phyloP scores from a whole-genome alignment of 2,888 invertebrate genomes.

The Aethes cnicana region DNA sequence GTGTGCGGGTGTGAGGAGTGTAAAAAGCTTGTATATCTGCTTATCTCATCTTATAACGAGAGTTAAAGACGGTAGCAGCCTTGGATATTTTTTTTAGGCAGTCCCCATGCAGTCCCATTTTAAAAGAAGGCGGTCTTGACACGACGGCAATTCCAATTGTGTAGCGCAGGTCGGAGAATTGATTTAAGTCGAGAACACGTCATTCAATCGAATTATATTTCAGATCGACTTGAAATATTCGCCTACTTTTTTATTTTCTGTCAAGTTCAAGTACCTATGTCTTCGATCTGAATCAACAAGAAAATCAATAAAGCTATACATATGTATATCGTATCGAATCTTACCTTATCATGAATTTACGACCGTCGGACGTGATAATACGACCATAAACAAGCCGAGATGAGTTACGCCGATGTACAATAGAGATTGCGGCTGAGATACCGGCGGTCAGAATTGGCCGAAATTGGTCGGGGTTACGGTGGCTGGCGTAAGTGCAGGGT shows the following conservation, averaged over 20 bases:
- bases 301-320: constrained; percentile 5
- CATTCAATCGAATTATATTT: too few species aligned
- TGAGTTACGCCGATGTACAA: constrained; percentile 43
- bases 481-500: not conserved
- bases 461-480: constrained; percentile 15
- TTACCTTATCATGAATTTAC: constrained; percentile 7
- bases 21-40: too few species aligned
- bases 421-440: constrained; percentile 32
- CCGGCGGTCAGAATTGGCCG: constrained; percentile 8
- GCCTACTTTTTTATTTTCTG: not conserved
- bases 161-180: too few species aligned
- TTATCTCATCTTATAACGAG: too few species aligned
- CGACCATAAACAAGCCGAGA: constrained; percentile 44
- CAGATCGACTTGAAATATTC: too few species aligned
- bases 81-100: too few species aligned
- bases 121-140: too few species aligned
- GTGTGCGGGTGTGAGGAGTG: too few species aligned
- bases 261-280: not conserved
- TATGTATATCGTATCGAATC: not conserved
- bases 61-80: too few species aligned
- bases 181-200: too few species aligned
- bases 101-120: too few species aligned
- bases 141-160: too few species aligned
- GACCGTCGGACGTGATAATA: constrained; percentile 37
- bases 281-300: not conserved